Evolutionary conservation across 2,113 vertebrate species (phyloP), one percentile per base, ranked within the genome.

Genomic region (Acinonyx jubatus): DNA sequence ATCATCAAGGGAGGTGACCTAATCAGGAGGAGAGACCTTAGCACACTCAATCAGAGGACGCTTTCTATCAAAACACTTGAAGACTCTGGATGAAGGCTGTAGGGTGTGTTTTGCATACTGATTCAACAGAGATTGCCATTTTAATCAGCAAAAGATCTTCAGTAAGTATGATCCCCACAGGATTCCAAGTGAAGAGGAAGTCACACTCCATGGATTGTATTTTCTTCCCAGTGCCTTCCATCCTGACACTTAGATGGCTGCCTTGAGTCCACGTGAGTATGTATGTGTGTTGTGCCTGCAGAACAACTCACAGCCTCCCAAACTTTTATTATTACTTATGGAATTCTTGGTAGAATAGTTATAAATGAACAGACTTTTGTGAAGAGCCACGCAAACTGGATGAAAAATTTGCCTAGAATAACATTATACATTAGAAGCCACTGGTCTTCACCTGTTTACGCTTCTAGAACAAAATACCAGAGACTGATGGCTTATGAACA

Each of bases 31-130:
- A 96, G 71, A 97, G 93, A 92, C 93, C 94, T 93, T 45, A 50
- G 74, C 61, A 96, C 23, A 92, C 19, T 94, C 85, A 93, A 95
- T 97, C 93, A 95, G 95, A 90, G 33, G 63, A 93, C 0, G 0
- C 76, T 92, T 81, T 90, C 87, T 97, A 96, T 97, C 78, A 97
- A 97, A 95, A 96, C n/a, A 92, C 94, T 94, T 97, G 84, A 98
- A 85, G 92, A 95, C 93, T 38, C 82, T 73, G 87, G 76, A 87
- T 97, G 78, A 97, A 84, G 74, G 5, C 66, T 88, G 36, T 66
- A 50, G 33, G 11, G 33, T 68, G 27, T 84, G 65, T 93, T 97
- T 88, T 96, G 95, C 93, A 80, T 94, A 61, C 68, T 41, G 50
- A 98, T 93, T 96, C 10, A 36, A 81, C 87, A 94, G 50, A 93